A percentile compares a stretch with the other conserved stretches of the same genome.
phyloP scores from a whole-genome alignment of 2,113 vertebrate genomes.

The Choloepus hoffmanni region DNA sequence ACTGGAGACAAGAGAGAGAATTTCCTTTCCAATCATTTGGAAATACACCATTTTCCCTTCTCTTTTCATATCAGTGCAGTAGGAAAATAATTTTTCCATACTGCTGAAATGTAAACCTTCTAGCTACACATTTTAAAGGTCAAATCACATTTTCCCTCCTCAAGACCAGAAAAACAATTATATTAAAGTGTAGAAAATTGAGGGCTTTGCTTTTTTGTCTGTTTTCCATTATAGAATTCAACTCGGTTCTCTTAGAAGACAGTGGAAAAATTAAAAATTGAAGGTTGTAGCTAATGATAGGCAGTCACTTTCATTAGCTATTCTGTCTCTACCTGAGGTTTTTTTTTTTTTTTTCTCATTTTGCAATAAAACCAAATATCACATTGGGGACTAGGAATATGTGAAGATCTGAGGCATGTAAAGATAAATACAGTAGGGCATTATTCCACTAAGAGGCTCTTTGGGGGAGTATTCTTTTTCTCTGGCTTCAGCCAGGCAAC shows the following conservation, averaged over 20 bases:
- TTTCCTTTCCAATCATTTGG: not conserved
- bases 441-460: constrained; percentile 3
- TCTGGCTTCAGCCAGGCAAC: not conserved
- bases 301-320: constrained; percentile 37
- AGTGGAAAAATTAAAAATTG: constrained; percentile 61
- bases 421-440: constrained; percentile 19
- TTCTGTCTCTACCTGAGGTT: constrained; percentile 29
- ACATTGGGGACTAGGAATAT: not conserved
- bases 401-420: not conserved
- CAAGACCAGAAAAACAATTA: constrained; percentile 68
- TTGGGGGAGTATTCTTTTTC: not conserved
- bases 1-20: rapidly evolving
- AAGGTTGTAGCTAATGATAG: constrained; percentile 35
- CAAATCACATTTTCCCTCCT: constrained; percentile 65
- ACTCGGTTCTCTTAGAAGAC: constrained; percentile 45
- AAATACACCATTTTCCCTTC: not conserved
- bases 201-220: constrained; percentile 49
- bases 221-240: constrained; percentile 62
- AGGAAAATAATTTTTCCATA: not conserved
- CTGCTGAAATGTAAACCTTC: constrained; percentile 55
- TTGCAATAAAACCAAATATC: constrained; percentile 51
- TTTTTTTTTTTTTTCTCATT: constrained; percentile 61
- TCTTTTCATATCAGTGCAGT: constrained; percentile 9
- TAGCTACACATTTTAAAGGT: constrained; percentile 67
- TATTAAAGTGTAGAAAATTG: constrained; percentile 50